Evolutionary conservation across 92 coral and sea anemone genomes (phyloP), one percentile per base, ranked within the genome.

Genomic region (Porites lobata): DNA sequence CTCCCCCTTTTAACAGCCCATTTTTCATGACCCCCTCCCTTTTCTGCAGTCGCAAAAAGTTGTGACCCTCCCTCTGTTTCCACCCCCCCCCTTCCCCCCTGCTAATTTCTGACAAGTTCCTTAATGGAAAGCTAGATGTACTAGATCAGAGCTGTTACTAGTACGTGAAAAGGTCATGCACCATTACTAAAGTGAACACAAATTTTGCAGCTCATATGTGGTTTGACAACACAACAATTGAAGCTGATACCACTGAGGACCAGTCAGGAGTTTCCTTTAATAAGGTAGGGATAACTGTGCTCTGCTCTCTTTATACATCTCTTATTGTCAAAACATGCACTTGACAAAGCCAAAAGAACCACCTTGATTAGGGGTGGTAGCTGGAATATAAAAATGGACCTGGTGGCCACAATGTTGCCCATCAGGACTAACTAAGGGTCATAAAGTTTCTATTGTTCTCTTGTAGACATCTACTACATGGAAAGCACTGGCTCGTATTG

Each of bases 211-310:
- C 98, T 63, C 98, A 95, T 77, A 95, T 95, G 98, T 95, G 98
- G 98, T 95, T 95, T 73, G 98, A 95, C 67, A 83, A 86, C 71
- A 83, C 79, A 50, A 95, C 86, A 21, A 84, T 93, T 70, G 98
- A 95, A 68, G 98, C 98, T 78, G 98, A 95, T 75, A 95, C 98
- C 7, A 95, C 98, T 21, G 98, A 95, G 85, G 98, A 95, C 72
- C 98, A 95, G 63, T 87, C 93, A 18, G 98, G 98, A 72, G 87
- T 64, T 47, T 80, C 94, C 43, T 82, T 87, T 82, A 91, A 81
- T 78, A 91, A 95, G 98, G 98, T 93, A 73, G 21, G 43, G 38
- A 19, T 8, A 11, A 15, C 10, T 29, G 7, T 71, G 1, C 51
- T 29, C 17, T 38, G 20, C 15, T 1, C 20, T 12, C 15, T 29